Base-by-base conservation (phyloP, 1,140 invertebrate species). In the Temnothorax curvispinosus region DNA sequence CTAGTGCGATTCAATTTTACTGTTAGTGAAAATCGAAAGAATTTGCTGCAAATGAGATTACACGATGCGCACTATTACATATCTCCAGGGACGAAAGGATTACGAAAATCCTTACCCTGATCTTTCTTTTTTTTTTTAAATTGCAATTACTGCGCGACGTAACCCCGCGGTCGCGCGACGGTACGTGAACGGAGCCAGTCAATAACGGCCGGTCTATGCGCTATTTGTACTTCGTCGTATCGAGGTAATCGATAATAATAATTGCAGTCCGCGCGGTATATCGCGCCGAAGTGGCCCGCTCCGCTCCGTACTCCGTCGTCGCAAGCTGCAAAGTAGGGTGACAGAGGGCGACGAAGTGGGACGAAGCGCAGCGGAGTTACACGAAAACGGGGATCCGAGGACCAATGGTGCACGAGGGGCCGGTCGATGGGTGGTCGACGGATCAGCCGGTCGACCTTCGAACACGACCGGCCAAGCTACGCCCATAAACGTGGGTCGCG, bases 171-270 rank as follows among this genome's bases (percentile, higher is more conserved):
- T 81, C 76, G 75, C 81, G 75, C 62, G 27, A 56, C 77, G 54
- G 54, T 87, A 38, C 38, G 62, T 47, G 86, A 88, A 88, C 64
- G 85, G 81, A 88, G 88, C 80, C 69, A 90, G 89, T 90, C 89
- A 88, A 91, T 91, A 91, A 90, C 90, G 87, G 60, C 56, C 52
- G 87, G 87, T 89, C 86, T 91, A 90, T 90, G 89, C 87, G 88
- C 82, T 92, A 91, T 91, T 92, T 92, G 90, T 89, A 92, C 88
- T 91, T 86, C 86, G 77, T 91, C 90, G 85, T 92, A 89, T 87
- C 88, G 85, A 88, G 77, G 92, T 89, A 92, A 93, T 93, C 92
- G 90, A 93, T 93, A 93, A 92, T 92, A 92, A 93, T 92, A 93
- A 93, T 92, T 91, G 88, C 86, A 87, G 88, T 72, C 85, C 81